A percentile compares a stretch with the other conserved stretches of the same genome.
Conservation (phyloP, 92 coral and sea anemone species). For the Montipora capitata region DNA sequence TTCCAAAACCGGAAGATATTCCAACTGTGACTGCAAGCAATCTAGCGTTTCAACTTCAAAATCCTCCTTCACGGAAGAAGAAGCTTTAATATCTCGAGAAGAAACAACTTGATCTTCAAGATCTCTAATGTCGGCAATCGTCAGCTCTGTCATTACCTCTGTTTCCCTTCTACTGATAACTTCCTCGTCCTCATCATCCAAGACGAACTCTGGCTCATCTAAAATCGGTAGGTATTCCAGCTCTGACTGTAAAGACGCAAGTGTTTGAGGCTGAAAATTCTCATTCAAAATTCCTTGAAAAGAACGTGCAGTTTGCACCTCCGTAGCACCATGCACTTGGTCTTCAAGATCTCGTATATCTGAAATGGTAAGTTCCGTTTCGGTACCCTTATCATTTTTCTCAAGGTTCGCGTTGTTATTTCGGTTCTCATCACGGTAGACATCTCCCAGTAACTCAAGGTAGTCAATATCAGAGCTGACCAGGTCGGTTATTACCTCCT, state of each 20-base stretch:
- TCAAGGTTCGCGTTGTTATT: not conserved
- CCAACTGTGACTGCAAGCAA: slow-evolving; percentile 40
- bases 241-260: slow-evolving; percentile 36
- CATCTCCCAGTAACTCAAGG: slow-evolving; percentile 59
- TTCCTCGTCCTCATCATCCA: slow-evolving; percentile 26
- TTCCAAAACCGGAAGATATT: slow-evolving; percentile 38
- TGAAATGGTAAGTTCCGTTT: slow-evolving; percentile 65
- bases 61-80: slow-evolving; percentile 27
- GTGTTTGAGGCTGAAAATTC: slow-evolving; percentile 22
- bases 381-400: slow-evolving; percentile 44
- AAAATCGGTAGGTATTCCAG: slow-evolving; percentile 31
- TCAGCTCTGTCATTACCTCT: slow-evolving; percentile 65
- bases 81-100: slow-evolving; percentile 19
- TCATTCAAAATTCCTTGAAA: slow-evolving; percentile 17
- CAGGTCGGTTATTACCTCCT: slow-evolving; percentile 74
- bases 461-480: slow-evolving; percentile 71
- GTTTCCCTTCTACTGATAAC: slow-evolving; percentile 36
- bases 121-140: slow-evolving; percentile 48
- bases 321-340: slow-evolving; percentile 34
- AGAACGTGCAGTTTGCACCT: slow-evolving; percentile 2
- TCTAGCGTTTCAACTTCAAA: slow-evolving; percentile 27
- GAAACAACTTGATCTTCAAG: slow-evolving; percentile 73
- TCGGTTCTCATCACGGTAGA: slow-evolving; percentile 18
- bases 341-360: slow-evolving; percentile 78
- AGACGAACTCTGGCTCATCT: slow-evolving; percentile 53